phyloP scores from a whole-genome alignment of 2,888 invertebrate species.

The Agrilus mali region DNA sequence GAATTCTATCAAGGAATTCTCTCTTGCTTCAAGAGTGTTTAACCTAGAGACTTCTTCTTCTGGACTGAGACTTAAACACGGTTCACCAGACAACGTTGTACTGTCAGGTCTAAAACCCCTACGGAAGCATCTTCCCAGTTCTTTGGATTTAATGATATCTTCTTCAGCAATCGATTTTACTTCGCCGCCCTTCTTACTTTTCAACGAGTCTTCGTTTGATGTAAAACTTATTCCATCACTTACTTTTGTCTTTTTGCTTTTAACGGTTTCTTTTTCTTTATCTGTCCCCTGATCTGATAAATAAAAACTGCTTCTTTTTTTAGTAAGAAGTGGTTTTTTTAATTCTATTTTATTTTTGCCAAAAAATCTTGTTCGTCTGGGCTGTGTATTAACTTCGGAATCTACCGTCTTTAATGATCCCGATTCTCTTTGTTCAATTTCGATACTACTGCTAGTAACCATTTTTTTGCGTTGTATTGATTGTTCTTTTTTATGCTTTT shows the following conservation, averaged over 20 bases:
- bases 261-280: background rate
- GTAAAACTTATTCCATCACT: background rate
- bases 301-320: no score
- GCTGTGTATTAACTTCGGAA: no score
- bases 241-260: background rate
- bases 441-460: background rate
- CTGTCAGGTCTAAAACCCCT: constrained; percentile 21
- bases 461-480: background rate
- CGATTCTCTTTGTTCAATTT: no score
- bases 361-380: no score
- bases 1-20: constrained; percentile 19
- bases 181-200: background rate
- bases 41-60: background rate
- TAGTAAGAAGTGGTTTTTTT: no score
- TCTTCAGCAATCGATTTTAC: background rate
- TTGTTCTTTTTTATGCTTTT: no score
- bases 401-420: no score
- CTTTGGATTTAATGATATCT: constrained; percentile 14
- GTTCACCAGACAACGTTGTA: constrained; percentile 17
- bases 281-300: background rate
- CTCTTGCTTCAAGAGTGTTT: constrained; percentile 6
- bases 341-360: no score
- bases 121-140: constrained; percentile 21
- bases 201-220: background rate
- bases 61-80: background rate